Percentiles rank a stretch among this genome's conserved stretches.
Conservation (phyloP, 1,140 invertebrate species). For the Ylistrum balloti region DNA sequence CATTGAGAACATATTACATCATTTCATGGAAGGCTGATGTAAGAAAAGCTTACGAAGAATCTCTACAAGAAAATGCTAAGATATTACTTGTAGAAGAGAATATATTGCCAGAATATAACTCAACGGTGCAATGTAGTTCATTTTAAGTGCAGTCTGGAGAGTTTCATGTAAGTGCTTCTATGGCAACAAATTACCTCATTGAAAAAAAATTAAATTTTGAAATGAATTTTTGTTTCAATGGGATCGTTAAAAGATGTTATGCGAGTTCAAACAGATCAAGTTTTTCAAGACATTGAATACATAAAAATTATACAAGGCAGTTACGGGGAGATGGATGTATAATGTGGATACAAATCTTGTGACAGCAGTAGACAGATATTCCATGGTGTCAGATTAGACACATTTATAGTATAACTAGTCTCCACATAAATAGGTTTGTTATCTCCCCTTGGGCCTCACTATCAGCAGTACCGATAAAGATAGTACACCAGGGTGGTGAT, state of each 20-base stretch:
- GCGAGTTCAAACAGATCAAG: neutral
- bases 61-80: no score
- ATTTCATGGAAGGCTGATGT: no score
- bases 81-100: no score
- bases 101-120: no score
- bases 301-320: neutral
- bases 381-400: neutral
- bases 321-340: neutral
- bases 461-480: neutral
- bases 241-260: neutral
- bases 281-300: neutral
- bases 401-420: neutral
- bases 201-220: neutral
- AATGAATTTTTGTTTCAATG: neutral
- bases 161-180: no score
- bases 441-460: slow-evolving; percentile 18
- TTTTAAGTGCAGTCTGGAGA: no score
- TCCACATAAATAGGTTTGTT: neutral
- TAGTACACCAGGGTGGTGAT: neutral
- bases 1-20: no score
- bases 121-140: no score
- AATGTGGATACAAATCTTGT: neutral
- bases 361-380: neutral
- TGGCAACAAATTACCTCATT: no score
- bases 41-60: no score